Evolutionary conservation across 2,888 invertebrate species (phyloP).

Genomic region (Aspidapion aeneum): DNA sequence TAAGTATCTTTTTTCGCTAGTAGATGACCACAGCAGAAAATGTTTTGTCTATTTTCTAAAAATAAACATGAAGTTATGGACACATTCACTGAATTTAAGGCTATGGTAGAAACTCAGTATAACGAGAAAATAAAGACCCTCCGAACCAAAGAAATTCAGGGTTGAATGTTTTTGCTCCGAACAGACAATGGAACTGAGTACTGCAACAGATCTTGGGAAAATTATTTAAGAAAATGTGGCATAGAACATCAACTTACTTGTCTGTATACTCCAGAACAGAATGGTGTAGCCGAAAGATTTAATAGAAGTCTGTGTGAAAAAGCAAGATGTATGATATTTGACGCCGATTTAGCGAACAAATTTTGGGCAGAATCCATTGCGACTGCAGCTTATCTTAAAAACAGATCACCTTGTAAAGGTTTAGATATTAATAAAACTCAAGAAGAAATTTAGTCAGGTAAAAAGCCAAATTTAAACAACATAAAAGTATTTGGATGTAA

Average conservation of each 20-base stretch:
- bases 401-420: too few relatives aligned
- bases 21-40: slow-evolving; percentile 18
- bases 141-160: slow-evolving; percentile 16
- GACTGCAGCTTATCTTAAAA: too few relatives aligned
- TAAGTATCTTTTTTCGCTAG: slow-evolving; percentile 15
- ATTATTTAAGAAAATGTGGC: too few relatives aligned
- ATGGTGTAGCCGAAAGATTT: too few relatives aligned
- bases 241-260: too few relatives aligned
- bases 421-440: slow-evolving; percentile 10
- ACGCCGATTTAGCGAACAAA: slow-evolving; percentile 6
- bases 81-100: slow-evolving; percentile 14
- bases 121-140: slow-evolving; percentile 14
- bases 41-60: slow-evolving; percentile 21
- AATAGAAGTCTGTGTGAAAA: too few relatives aligned
- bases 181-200: too few relatives aligned
- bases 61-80: slow-evolving; percentile 21
- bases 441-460: slow-evolving; percentile 18
- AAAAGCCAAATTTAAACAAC: slow-evolving; percentile 15
- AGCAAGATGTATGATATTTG: too few relatives aligned
- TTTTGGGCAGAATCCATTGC: slow-evolving; percentile 21
- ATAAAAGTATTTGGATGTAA: too few relatives aligned
- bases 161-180: slow-evolving; percentile 10
- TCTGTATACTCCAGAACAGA: too few relatives aligned
- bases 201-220: too few relatives aligned
- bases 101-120: slow-evolving; percentile 14